Conservation (phyloP, 2,797 vertebrate genomes). For the Amphiprion clarkii region DNA sequence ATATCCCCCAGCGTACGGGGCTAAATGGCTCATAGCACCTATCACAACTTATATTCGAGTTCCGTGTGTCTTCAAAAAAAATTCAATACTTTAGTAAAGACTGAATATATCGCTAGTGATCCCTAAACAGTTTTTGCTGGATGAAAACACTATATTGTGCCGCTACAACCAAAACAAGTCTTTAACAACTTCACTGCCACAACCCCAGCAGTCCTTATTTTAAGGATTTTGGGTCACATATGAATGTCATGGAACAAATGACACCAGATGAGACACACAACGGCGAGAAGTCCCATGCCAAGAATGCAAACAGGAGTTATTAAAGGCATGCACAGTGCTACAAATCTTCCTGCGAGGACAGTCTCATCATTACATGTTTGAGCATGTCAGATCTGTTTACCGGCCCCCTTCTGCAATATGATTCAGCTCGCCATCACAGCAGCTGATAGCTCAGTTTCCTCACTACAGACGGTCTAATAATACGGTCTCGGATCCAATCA, state of each 20-base stretch:
- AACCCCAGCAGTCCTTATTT: background rate
- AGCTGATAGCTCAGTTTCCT: slow-evolving; percentile 1
- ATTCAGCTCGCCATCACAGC: background rate
- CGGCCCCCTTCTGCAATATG: background rate
- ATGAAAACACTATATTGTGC: no score
- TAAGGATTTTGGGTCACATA: slow-evolving; percentile 2
- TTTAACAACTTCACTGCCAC: no score
- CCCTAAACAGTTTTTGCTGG: no score
- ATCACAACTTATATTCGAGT: background rate
- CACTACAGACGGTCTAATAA: background rate
- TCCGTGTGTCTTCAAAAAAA: no score
- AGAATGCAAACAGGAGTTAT: background rate
- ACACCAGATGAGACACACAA: no score
- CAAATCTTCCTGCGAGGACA: background rate
- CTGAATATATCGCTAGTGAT: no score
- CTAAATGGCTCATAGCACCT: background rate
- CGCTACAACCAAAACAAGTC: no score
- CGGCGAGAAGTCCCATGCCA: background rate
- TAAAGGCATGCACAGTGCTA: background rate
- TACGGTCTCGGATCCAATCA: background rate
- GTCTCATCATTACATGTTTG: background rate
- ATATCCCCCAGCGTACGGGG: background rate
- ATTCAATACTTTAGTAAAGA: no score
- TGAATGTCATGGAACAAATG: background rate
- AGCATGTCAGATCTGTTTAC: background rate